Evolutionary conservation across 2,113 vertebrate species (phyloP), one percentile per base, ranked within the genome.

Genomic region (Sinocyclocheilus rhinocerous): DNA sequence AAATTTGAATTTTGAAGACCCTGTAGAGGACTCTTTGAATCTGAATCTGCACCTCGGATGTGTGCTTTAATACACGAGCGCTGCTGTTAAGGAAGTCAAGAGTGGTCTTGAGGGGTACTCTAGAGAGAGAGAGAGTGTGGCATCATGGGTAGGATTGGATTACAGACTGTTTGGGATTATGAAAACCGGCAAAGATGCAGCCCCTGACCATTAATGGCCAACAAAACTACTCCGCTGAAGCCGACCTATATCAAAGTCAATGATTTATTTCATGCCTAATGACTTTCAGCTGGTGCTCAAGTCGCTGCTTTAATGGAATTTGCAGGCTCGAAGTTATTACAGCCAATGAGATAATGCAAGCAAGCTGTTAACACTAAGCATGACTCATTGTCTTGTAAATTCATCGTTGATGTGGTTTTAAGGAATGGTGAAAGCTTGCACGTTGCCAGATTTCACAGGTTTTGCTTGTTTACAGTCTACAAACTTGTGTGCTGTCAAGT

Each of bases 201-300:
- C 63, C 94, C 76, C 91, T 93, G 91, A 94, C 89, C 91, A 94
- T 96, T 95, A 95, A 94, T 95, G 92, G 94, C 93, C 94, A 94
- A 76, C 69, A 86, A 95, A 96, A 95, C 93, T 91, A 95, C 90
- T 92, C 93, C 92, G 94, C 94, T 94, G 93, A 91, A 91, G 92
- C 93, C 92, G 90, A 93, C 94, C 95, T 94, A 94, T 96, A 96
- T 96, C 94, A 95, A 95, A 96, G 95, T 93, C 96, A 95, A 96
- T 96, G 95, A 95, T 97, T 96, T 96, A 96, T 96, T 95, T 96
- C 95, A 95, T 95, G 95, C 69, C 95, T 96, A 97, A 97, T 95
- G 95, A 95, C 93, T 95, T 96, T 96, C 95, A 95, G 88, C 94
- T 93, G 87, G 90, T 91, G 92, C 92, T 95, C 95, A 94, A 96